Percentiles rank a stretch among this genome's conserved stretches.
phyloP scores from a whole-genome alignment of 2,113 vertebrate species.

The Nettapus auritus region DNA sequence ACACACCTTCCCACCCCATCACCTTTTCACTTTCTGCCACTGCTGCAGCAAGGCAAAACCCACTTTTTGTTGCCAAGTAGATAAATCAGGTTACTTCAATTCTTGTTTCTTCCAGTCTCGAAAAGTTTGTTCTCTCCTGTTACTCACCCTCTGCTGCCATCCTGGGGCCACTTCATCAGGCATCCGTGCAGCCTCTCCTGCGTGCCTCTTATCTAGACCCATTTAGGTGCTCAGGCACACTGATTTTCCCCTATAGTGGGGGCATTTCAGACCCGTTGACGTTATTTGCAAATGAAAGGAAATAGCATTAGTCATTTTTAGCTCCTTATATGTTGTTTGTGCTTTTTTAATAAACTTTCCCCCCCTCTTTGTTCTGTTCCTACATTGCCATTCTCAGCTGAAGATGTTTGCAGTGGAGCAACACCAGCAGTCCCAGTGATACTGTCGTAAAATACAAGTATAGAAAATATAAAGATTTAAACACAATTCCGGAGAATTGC shows the following conservation, averaged over 20 bases:
- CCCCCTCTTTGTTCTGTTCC: background rate
- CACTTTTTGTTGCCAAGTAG: background rate
- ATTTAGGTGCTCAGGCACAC: background rate
- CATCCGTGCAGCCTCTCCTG: background rate
- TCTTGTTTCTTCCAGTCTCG: background rate
- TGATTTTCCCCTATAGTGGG: background rate
- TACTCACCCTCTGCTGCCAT: conserved; percentile 56
- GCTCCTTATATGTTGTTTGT: background rate
- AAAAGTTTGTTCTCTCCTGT: background rate
- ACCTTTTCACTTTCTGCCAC: background rate
- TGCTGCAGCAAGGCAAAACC: background rate
- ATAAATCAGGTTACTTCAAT: background rate
- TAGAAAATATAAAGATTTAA: background rate
- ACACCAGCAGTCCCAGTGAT: rapidly evolving
- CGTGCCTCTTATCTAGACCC: background rate
- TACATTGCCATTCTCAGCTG: background rate
- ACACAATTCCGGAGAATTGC: background rate
- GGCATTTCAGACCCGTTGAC: background rate
- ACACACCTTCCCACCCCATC: background rate
- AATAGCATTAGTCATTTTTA: background rate
- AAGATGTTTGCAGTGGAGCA: background rate
- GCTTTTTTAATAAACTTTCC: background rate
- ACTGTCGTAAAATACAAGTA: background rate
- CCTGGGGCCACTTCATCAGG: background rate
- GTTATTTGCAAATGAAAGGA: background rate